phyloP scores from a whole-genome alignment of 2,888 invertebrate species.

The Candidula unifasciata region DNA sequence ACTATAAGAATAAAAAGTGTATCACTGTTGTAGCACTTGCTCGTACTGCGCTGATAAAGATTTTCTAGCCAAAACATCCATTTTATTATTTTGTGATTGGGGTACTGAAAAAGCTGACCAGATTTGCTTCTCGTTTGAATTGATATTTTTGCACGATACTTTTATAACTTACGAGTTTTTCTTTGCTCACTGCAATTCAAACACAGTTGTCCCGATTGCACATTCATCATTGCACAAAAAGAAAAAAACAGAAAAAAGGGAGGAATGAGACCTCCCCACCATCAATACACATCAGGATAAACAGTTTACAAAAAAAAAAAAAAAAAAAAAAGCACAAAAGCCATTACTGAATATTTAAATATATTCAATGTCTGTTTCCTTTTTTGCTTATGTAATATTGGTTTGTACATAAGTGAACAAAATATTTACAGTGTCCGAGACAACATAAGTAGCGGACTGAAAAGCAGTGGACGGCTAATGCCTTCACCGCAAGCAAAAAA shows the following conservation, averaged over 20 bases:
- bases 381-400: background rate
- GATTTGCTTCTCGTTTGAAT: too few relatives aligned
- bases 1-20: too few relatives aligned
- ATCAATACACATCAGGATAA: background rate
- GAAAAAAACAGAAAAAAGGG: background rate
- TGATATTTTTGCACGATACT: too few relatives aligned
- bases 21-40: too few relatives aligned
- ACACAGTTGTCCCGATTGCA: background rate
- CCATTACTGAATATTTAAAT: background rate
- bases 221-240: background rate
- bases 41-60: too few relatives aligned
- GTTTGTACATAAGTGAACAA: background rate
- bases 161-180: too few relatives aligned
- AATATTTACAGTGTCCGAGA: background rate
- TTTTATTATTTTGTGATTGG: too few relatives aligned
- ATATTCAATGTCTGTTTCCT: constrained; percentile 7
- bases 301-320: background rate
- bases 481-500: background rate
- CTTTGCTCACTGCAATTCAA: background rate
- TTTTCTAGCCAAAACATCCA: too few relatives aligned
- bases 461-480: background rate
- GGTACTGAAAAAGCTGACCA: too few relatives aligned
- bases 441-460: background rate
- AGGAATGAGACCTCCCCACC: background rate
- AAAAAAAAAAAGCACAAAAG: too few relatives aligned